These are phyloP conservation scores for Tachysurus fulvidraco DNA, from an alignment of 2,113 vertebrate species.

Conservation along the genomic window DNA sequence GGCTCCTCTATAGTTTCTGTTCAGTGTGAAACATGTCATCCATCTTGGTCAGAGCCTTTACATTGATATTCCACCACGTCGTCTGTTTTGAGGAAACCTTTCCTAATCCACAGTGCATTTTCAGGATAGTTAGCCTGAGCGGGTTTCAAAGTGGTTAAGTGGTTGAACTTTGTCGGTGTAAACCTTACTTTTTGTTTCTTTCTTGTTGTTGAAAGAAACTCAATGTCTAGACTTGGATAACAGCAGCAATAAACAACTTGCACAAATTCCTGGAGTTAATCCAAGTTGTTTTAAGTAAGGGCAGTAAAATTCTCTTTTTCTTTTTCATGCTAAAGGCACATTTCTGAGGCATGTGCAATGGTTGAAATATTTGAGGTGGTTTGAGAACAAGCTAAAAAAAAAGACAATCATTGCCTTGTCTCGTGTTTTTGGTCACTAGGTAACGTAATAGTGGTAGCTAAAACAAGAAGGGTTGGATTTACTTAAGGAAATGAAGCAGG, in stretches of 20 bases:
- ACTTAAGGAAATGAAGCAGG: slow-evolving; percentile 32
- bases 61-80: neutral
- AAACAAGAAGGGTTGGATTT: slow-evolving; percentile 33
- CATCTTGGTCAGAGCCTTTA: neutral
- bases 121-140: slow-evolving; percentile 1
- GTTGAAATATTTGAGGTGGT: slow-evolving; percentile 33
- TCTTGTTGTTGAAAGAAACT: slow-evolving; percentile 34
- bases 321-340: slow-evolving; percentile 13
- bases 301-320: neutral
- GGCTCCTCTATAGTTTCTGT: neutral
- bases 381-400: slow-evolving; percentile 12
- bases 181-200: slow-evolving; percentile 11
- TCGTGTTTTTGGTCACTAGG: slow-evolving; percentile 39
- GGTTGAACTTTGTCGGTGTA: slow-evolving; percentile 1
- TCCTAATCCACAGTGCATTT: neutral
- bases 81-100: neutral
- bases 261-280: slow-evolving; percentile 26
- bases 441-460: slow-evolving; percentile 36
- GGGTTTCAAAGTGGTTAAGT: neutral
- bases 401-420: slow-evolving; percentile 15
- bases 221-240: slow-evolving; percentile 49
- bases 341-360: slow-evolving; percentile 25
- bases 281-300: slow-evolving; percentile 11
- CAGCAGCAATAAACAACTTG: slow-evolving; percentile 44
- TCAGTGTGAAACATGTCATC: neutral